These are phyloP conservation scores for Hippopotamus amphibius DNA, from an alignment of 2,113 vertebrate species.

Conservation along the genomic window DNA sequence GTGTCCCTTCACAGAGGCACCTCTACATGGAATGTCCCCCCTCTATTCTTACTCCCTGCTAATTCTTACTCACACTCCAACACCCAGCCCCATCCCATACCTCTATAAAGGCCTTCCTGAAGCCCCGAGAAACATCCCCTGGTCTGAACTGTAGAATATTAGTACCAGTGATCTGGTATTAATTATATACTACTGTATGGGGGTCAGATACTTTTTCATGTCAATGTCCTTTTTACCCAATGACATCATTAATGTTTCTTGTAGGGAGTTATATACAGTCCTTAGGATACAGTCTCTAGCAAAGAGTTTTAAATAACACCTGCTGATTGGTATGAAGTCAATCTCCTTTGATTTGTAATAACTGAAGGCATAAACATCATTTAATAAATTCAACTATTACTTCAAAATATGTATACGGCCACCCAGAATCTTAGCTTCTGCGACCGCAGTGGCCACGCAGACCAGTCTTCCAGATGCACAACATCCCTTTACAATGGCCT, in stretches of 20 bases:
- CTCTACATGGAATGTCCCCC: background rate
- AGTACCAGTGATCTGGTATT: background rate
- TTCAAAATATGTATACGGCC: background rate
- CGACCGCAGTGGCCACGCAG: background rate
- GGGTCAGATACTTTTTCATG: background rate
- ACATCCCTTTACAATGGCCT: background rate
- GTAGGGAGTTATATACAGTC: background rate
- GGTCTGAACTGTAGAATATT: background rate
- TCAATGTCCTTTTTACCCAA: background rate
- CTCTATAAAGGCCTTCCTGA: background rate
- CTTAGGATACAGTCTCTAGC: background rate
- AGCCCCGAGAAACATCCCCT: background rate
- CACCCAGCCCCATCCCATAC: background rate
- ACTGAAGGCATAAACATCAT: background rate
- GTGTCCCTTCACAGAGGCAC: background rate
- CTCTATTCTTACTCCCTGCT: background rate
- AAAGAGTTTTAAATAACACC: background rate
- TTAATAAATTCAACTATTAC: slow-evolving; percentile 3
- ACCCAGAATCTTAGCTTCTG: background rate
- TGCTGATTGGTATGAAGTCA: background rate
- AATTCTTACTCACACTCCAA: background rate
- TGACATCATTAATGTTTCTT: background rate
- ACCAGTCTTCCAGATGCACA: background rate
- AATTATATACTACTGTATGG: background rate
- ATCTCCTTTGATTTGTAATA: background rate